Base-by-base conservation (phyloP, 2,888 invertebrate species). In the Exephanes ischioxanthus region DNA sequence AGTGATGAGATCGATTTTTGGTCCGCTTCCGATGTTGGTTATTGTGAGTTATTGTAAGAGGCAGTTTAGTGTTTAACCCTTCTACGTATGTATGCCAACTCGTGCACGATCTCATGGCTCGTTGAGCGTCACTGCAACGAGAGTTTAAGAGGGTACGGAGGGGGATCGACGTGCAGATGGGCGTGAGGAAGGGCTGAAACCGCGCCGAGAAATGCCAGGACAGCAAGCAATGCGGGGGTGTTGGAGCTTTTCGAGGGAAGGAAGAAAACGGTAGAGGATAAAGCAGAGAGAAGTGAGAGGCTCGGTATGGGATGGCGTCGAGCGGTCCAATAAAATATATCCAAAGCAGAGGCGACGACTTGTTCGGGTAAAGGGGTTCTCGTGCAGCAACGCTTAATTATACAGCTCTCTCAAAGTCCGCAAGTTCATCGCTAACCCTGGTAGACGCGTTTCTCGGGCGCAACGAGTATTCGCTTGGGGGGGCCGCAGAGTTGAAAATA, bases 321-420 rank as follows among this genome's bases (percentile, higher is more conserved):
- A 66, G 90, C 89, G 89, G 89, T 87, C 92, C 92, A 92, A 93
- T 93, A 93, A 93, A 93, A 93, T 93, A 93, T 93, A 93, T 92
- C 91, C 90, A 90, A 92, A 92, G 91, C 91, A 91, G 92, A 91
- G 92, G 92, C 92, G 93, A 93, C 91, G 93, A 94, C 92, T 93
- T 92, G 93, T 92, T 92, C 90, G 90, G 66, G 80, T 76, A 80
- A 83, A 88, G 88, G 90, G 90, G 90, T 80, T 80, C 67, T 63
- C 61, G 88, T 87, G 89, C 88, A 66, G 82, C 78, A 53, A 82
- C 73, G 92, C 92, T 93, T 94, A 93, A 94, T 94, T 93, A 94
- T 79, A 81, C 70, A 19, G 55, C 53, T 33, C 33, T 63, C 33
- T 63, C 61, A 89, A 88, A 91, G 89, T 91, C 80, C 91, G 90